phyloP scores from a whole-genome alignment of 1,140 invertebrate species.

The Drosophila kurseongensis region DNA sequence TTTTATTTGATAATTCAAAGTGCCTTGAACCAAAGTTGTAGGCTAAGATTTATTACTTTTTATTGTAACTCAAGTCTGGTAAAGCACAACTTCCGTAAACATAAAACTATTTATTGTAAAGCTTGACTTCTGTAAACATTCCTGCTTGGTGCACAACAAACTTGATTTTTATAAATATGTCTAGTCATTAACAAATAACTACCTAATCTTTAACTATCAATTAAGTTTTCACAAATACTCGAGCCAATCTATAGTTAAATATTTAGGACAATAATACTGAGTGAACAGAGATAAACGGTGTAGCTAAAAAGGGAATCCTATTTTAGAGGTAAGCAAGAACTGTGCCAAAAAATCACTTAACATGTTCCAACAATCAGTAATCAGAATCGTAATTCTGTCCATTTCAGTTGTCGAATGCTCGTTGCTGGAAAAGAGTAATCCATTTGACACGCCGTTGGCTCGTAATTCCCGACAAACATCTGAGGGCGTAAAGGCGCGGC shows the following conservation, averaged over 20 bases:
- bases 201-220: slow-evolving; percentile 10
- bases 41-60: slow-evolving; percentile 39
- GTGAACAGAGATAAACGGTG: slow-evolving; percentile 1
- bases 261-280: slow-evolving; percentile 9
- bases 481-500: slow-evolving; percentile 34
- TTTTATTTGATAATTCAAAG: slow-evolving; percentile 25
- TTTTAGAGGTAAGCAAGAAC: slow-evolving; percentile 8
- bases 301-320: slow-evolving; percentile 1
- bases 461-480: slow-evolving; percentile 52
- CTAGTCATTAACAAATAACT: slow-evolving; percentile 27
- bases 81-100: background rate
- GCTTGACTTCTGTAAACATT: slow-evolving; percentile 10
- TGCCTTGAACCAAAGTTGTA: slow-evolving; percentile 68
- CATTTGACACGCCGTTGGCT: slow-evolving; percentile 68
- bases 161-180: slow-evolving; percentile 9
- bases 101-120: background rate
- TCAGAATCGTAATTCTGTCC: slow-evolving; percentile 46
- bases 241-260: background rate
- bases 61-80: slow-evolving; percentile 9
- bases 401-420: slow-evolving; percentile 51
- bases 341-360: slow-evolving; percentile 1
- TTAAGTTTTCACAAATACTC: slow-evolving; percentile 18
- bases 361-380: slow-evolving; percentile 29
- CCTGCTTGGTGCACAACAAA: slow-evolving; percentile 13
- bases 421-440: slow-evolving; percentile 66